Evolutionary conservation across 2,113 vertebrate species (phyloP).

Genomic region (Dolichotis patagonum): DNA sequence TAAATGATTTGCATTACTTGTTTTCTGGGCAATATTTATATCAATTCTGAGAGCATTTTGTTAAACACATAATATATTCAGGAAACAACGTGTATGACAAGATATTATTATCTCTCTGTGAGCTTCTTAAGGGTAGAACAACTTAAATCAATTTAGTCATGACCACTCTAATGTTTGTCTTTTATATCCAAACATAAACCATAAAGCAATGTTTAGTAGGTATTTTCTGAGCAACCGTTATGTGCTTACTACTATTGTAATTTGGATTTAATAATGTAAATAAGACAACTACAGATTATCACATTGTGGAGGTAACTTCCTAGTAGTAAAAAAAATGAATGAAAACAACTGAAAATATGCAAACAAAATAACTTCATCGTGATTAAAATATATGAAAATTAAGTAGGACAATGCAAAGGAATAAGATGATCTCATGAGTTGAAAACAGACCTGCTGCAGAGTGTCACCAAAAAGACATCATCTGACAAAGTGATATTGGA

Average conservation of each 20-base stretch:
- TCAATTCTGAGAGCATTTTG: background rate
- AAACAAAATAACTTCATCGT: background rate
- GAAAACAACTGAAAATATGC: background rate
- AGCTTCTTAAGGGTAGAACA: background rate
- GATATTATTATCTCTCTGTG: background rate
- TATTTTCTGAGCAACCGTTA: background rate
- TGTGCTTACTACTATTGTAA: background rate
- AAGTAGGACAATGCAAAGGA: background rate
- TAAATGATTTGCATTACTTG: background rate
- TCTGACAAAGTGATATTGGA: background rate
- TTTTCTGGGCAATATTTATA: background rate
- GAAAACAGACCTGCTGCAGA: background rate
- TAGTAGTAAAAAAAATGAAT: background rate
- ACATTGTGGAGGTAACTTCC: background rate
- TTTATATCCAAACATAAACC: background rate
- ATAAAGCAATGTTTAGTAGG: too few species aligned
- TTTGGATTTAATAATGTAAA: background rate
- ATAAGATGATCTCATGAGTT: background rate
- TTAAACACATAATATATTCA: background rate
- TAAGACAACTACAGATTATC: background rate
- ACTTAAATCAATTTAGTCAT: background rate
- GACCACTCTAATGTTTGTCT: background rate
- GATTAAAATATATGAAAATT: background rate
- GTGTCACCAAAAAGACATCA: background rate
- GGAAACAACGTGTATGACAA: background rate